A percentile compares a stretch with the other conserved stretches of the same genome.
Conservation (phyloP, 2,113 vertebrate genomes). For the Tetrao urogallus region DNA sequence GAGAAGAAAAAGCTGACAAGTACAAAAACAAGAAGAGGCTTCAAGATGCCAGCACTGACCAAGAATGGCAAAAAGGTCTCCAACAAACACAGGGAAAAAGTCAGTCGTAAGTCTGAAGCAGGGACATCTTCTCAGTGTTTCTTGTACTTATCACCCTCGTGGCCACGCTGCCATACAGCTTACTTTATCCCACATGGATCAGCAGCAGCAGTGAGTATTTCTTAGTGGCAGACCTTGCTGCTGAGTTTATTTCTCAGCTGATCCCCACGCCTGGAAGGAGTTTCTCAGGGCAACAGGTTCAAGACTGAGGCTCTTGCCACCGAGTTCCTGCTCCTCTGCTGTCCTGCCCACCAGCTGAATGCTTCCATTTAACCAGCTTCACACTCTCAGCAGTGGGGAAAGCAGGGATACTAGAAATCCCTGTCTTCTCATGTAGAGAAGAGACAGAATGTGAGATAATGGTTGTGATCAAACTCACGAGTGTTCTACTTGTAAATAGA, state of each 20-base stretch:
- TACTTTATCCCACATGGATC: no score
- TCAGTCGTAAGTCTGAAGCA: not conserved
- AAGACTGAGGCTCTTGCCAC: not conserved
- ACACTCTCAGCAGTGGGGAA: rapidly evolving
- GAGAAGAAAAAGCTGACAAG: not conserved
- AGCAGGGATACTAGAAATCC: not conserved
- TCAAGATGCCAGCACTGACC: not conserved
- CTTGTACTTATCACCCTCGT: not conserved
- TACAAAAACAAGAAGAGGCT: not conserved
- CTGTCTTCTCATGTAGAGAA: not conserved
- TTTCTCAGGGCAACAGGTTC: not conserved
- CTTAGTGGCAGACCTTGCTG: not conserved
- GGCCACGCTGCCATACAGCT: not conserved
- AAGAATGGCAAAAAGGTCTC: not conserved
- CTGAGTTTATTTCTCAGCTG: not conserved
- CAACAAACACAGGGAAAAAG: not conserved
- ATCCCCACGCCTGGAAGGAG: not conserved
- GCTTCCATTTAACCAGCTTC: not conserved
- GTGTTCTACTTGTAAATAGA: not conserved
- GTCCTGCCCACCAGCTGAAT: not conserved
- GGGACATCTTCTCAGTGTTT: no score
- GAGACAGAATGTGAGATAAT: not conserved
- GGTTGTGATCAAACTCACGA: not conserved
- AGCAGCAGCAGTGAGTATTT: not conserved
- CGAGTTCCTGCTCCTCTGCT: not conserved